These are phyloP conservation scores for Meloidogyne exigua DNA, from an alignment of 1,140 invertebrate genomes.

Conservation along the genomic window DNA sequence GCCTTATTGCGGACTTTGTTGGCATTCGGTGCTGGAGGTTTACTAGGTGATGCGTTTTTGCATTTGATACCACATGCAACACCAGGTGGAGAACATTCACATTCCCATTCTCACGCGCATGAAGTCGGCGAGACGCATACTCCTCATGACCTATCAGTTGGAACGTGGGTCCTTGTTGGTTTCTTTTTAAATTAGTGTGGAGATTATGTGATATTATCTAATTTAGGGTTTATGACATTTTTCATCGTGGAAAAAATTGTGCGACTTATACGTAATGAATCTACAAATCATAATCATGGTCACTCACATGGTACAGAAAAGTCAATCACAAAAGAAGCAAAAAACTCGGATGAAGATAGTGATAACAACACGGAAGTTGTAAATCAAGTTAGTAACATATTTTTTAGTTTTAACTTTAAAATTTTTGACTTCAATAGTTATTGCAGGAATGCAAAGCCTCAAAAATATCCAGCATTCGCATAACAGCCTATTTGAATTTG, in stretches of 20 bases:
- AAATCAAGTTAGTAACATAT: background rate
- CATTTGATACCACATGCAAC: conserved; percentile 91
- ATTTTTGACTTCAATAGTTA: background rate
- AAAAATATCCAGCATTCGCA: conserved; percentile 66
- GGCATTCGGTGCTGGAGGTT: conserved; percentile 88
- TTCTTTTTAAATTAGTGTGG: too few relatives aligned
- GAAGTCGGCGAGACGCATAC: conserved; percentile 28
- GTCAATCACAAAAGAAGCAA: conserved; percentile 31
- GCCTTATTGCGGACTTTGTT: conserved; percentile 77
- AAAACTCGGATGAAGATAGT: conserved; percentile 41
- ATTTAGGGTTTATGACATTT: conserved; percentile 47
- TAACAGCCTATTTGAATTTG: conserved; percentile 87
- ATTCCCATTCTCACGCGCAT: conserved; percentile 68
- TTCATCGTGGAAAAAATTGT: conserved; percentile 58
- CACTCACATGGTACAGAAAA: conserved; percentile 27
- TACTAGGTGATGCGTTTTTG: conserved; percentile 90
- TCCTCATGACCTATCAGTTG: conserved; percentile 50
- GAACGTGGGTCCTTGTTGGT: conserved; percentile 48
- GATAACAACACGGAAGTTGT: background rate
- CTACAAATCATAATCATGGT: conserved; percentile 28
- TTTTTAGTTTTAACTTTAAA: too few relatives aligned
- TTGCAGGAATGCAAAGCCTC: background rate
- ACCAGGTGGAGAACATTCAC: conserved; percentile 67
- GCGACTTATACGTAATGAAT: conserved; percentile 48
- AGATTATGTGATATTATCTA: background rate